Base-by-base conservation (phyloP, 2,797 vertebrate genomes). In the Microctenopoma stevenorrisi region DNA sequence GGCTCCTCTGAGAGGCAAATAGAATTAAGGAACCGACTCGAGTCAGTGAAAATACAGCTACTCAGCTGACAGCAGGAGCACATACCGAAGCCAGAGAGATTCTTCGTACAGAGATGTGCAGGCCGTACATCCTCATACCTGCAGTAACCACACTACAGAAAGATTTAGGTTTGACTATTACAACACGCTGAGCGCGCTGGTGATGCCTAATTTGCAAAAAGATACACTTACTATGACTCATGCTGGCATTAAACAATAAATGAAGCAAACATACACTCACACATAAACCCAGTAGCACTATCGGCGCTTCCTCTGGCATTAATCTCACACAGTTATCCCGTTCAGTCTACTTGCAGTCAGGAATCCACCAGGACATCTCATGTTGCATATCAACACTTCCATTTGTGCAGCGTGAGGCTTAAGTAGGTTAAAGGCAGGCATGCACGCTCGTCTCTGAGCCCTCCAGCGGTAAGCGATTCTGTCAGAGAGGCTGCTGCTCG, bases 311-410 rank as follows among this genome's bases (percentile, higher is more conserved):
- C 83, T 84, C 83, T 76, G 73, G 79, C 67, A 73, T 84, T 82
- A 81, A 85, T 84, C 72, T 82, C 81, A 51, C 81, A 77, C 83
- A 86, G 89, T 86, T 91, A 90, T 91, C 91, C 84, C 82, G 81
- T 82, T 86, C 81, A 79, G 87, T 82, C 79, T 68, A 64, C 85
- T 82, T 73, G 79, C 74, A 84, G 86, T 83, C 83, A 87, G 81
- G 90, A 90, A 90, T 88, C 87, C 86, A 86, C 76, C 81, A 78
- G 86, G 86, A 85, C 87, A 70, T 90, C 85, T 92, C 90, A 87
- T 81, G 89, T 89, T 93, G 88, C 90, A 89, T 86, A 91, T 91
- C 89, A 87, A 91, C 91, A 84, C 87, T 85, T 89, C 85, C 81
- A 87, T 92, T 89, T 89, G 84, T 89, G 90, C 88, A 78, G 88